Base-by-base conservation (phyloP, 2,888 invertebrate genomes). In the Caenorhabditis angaria region DNA sequence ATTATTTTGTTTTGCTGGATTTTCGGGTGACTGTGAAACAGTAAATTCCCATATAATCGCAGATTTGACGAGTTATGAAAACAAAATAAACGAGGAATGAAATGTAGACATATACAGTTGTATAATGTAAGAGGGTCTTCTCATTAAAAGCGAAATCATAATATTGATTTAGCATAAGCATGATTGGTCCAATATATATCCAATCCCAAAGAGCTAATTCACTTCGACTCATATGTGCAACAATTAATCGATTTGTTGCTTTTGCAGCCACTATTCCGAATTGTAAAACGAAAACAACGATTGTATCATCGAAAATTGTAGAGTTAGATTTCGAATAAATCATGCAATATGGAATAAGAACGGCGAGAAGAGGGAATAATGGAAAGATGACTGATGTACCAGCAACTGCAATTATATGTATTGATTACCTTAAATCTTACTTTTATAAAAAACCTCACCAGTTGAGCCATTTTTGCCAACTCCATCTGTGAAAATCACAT, bases 221-320 rank as follows among this genome's bases (percentile, higher is more conserved):
- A 89, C 95, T 95, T 90, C 94, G 94, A n/a, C 95, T 95, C 99
- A 99, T 99, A 88, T 99, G 97, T 58, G 97, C 97, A 85, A 99
- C 95, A 95, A 97, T 96, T 81, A 97, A 91, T 93, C 91, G 89
- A 94, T 95, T 84, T 69, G 97, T 97, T 82, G 99, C 93, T 72
- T 81, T 97, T 18, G 97, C 84, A 1, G 82, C 93, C 63, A 97
- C 94, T 91, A 97, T 92, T 56, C 97, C 97, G 89, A 97, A 97
- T 41, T 94, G 93, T 82, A 97, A 90, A 82, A 96, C 93, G 88
- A 96, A 99, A 65, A 99, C 89, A 56, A 94, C 92, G 4, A 97
- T 94, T 89, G 97, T 93, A 83, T 93, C 92, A 89, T 94, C 93
- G 77, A 87, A 89, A 14, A 85, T 78, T 22, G 66, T 78, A 22